phyloP scores from a whole-genome alignment of 2,888 invertebrate species.

The Drosophila niveifrons region DNA sequence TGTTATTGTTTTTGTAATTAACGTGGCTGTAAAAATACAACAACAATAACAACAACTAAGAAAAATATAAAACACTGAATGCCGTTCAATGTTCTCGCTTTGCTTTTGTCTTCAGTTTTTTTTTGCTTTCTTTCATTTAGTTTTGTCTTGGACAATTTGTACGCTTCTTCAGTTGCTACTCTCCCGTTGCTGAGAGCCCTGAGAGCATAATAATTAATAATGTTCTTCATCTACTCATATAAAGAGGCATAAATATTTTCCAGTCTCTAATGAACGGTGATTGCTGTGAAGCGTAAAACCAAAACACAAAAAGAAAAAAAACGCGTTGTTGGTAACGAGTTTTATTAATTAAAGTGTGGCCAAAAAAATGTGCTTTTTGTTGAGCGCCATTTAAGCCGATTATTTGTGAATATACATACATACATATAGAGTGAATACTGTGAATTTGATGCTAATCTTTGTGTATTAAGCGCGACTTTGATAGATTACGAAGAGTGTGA shows the following conservation, averaged over 20 bases:
- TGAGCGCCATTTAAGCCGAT: slow-evolving; percentile 56
- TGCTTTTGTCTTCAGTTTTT: not conserved
- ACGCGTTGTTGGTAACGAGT: slow-evolving; percentile 56
- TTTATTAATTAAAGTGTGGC: slow-evolving; percentile 67
- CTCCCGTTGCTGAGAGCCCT: slow-evolving; percentile 36
- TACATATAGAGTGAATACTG: slow-evolving; percentile 6
- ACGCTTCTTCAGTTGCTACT: slow-evolving; percentile 60
- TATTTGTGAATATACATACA: slow-evolving; percentile 12
- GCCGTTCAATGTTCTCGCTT: slow-evolving; percentile 46
- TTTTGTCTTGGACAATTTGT: slow-evolving; percentile 27
- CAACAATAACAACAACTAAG: not conserved
- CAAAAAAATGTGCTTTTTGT: slow-evolving; percentile 7
- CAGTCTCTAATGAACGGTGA: slow-evolving; percentile 45
- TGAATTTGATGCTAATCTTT: slow-evolving; percentile 43
- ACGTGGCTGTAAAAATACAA: slow-evolving; percentile 10
- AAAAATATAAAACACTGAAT: slow-evolving; percentile 24
- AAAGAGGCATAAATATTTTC: slow-evolving; percentile 29
- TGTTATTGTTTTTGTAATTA: slow-evolving; percentile 73
- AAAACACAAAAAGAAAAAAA: no score
- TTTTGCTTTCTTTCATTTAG: slow-evolving; percentile 9
- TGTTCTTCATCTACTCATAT: slow-evolving; percentile 36
- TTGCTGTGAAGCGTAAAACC: slow-evolving; percentile 55
- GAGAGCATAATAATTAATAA: slow-evolving; percentile 65
- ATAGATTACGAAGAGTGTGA: slow-evolving; percentile 42
- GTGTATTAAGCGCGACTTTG: slow-evolving; percentile 30